Base-by-base conservation (phyloP, 2,888 invertebrate species). In the Athripsodes cinereus region DNA sequence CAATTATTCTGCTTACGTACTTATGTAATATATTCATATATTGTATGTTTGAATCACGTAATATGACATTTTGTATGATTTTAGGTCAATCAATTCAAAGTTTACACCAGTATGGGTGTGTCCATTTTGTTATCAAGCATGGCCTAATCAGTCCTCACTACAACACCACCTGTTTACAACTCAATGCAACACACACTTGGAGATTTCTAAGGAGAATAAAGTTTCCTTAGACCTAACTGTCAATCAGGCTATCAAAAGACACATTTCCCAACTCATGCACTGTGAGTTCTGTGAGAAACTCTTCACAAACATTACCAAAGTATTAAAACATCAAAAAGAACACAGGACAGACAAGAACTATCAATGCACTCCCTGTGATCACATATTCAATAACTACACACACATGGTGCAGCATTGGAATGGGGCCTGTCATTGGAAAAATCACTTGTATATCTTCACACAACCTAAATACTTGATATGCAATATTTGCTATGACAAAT, bases 331-430 rank as follows among this genome's bases (percentile, higher is more conserved):
- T 66, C 70, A 71, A 1, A 76, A 74, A 66, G 66, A 67, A 35
- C 88, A 88, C 71, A 81, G 81, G 1, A 83, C 81, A n/a, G 78
- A 80, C 64, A 81, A 79, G 68, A 85, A 84, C 67, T 86, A 85
- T 70, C 81, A 83, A 67, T 88, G 88, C 68, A 76, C 76, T 58
- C 79, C 81, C 62, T 79, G 79, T 62, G 68, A 69, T 58, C 67
- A 71, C 49, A 64, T 68, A 44, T 79, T 79, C 65, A 56, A 66
- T 13, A 75, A 74, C 20, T 78, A 74, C 63, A 74, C 72, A 66
- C 66, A 64, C 49, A 77, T 74, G 18, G 74, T 76, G 64, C 72
- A 74, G 54, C 79, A 79, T 63, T 79, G 78, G 77, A 56, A 68
- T 11, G 26, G 35, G 2, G 53, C 68, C 21, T 79, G 79, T 62